Percentiles rank a stretch among this genome's conserved stretches.
These are phyloP conservation scores for Palythoa caribaeorum DNA, from an alignment of 92 coral and sea anemone species.

Conservation along the genomic window DNA sequence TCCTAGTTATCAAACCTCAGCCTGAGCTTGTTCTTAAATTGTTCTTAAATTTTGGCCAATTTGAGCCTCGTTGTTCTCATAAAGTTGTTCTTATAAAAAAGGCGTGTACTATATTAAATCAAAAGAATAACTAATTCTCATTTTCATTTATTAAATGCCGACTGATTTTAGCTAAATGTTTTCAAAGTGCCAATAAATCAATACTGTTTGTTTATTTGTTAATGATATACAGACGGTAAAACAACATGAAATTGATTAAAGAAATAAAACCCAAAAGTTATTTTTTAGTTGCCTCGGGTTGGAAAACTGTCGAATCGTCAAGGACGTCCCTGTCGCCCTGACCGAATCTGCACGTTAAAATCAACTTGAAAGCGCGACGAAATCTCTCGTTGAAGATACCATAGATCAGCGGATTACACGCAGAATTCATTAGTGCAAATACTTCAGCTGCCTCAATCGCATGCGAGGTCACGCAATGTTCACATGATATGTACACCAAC, in stretches of 20 bases:
- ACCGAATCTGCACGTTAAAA: slow-evolving; percentile 68
- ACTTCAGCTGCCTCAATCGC: slow-evolving; percentile 78
- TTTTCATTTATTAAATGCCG: too few species aligned
- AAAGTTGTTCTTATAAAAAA: too few species aligned
- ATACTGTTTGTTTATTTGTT: too few species aligned
- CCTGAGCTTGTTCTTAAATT: too few species aligned
- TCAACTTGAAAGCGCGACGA: slow-evolving; percentile 75
- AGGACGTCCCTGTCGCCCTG: slow-evolving; percentile 51
- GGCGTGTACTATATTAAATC: too few species aligned
- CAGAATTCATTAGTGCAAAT: slow-evolving; percentile 80
- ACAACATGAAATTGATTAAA: background rate
- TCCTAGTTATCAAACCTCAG: too few species aligned
- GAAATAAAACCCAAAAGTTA: background rate
- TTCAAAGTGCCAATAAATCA: too few species aligned
- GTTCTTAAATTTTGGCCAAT: too few species aligned
- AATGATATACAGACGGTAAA: background rate
- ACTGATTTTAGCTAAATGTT: too few species aligned
- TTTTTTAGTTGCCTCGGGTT: slow-evolving; percentile 19
- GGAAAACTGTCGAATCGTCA: slow-evolving; percentile 31
- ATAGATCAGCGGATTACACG: slow-evolving; percentile 85
- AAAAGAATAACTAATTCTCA: too few species aligned
- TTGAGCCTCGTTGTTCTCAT: too few species aligned
- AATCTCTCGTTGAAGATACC: slow-evolving; percentile 79
- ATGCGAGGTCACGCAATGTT: slow-evolving; percentile 76
- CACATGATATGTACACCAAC: slow-evolving; percentile 80